Evolutionary conservation across 2,797 vertebrate genomes (phyloP).

Genomic region (Xiphorhynchus erythropygius): DNA sequence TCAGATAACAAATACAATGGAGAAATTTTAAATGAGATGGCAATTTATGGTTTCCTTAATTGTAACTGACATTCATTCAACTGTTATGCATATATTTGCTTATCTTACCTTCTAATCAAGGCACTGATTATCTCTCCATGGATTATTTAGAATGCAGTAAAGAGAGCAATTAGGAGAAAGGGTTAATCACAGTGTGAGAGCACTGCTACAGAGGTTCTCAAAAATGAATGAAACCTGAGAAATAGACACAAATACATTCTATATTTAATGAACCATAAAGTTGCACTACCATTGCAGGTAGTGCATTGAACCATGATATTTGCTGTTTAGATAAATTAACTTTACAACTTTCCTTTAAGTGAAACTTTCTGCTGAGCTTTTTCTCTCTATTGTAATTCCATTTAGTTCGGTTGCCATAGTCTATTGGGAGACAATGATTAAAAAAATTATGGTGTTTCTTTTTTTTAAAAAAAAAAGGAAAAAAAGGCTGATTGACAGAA

Average conservation of each 20-base stretch:
- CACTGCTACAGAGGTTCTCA: neutral
- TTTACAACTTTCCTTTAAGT: neutral
- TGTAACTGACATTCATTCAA: neutral
- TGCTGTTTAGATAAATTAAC: neutral
- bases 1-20: neutral
- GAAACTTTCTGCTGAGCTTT: neutral
- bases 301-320: neutral
- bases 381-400: neutral
- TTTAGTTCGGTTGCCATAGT: neutral
- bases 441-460: accelerated
- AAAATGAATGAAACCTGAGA: neutral
- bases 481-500: neutral
- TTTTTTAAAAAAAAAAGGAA: neutral
- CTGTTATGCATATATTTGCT: neutral
- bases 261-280: neutral
- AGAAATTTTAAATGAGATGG: neutral
- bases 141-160: neutral
- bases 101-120: neutral
- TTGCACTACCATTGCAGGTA: neutral
- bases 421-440: neutral
- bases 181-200: neutral
- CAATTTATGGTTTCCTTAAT: neutral
- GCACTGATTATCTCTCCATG: neutral
- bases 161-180: neutral
- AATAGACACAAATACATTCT: neutral